Evolutionary conservation across 2,888 invertebrate genomes (phyloP).

Genomic region (Ochlodes sylvanus): DNA sequence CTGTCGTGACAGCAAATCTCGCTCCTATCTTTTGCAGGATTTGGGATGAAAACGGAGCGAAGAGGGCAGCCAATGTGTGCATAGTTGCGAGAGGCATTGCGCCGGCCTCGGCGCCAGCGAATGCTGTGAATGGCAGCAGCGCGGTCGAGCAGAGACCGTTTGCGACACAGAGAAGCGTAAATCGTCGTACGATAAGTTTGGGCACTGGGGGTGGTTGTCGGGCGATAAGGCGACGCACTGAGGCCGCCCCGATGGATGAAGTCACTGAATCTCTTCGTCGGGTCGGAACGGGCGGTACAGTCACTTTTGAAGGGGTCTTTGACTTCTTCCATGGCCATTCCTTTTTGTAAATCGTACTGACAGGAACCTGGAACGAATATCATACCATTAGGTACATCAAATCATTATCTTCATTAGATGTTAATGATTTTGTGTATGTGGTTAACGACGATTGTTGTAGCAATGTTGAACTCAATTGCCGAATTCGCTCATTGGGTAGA

Average conservation of each 20-base stretch:
- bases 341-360: slow-evolving; percentile 74
- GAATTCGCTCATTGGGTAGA: too few species aligned
- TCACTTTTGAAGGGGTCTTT: slow-evolving; percentile 57
- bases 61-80: slow-evolving; percentile 86
- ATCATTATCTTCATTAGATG: too few species aligned
- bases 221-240: slow-evolving; percentile 90
- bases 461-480: too few species aligned
- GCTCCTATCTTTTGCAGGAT: slow-evolving; percentile 75
- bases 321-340: slow-evolving; percentile 80
- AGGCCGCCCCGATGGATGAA: slow-evolving; percentile 91
- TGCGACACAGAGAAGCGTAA: slow-evolving; percentile 83
- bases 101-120: slow-evolving; percentile 83
- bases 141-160: slow-evolving; percentile 88
- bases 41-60: slow-evolving; percentile 77
- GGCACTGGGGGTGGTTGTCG: slow-evolving; percentile 78
- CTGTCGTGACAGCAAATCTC: slow-evolving; percentile 70
- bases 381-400: not conserved
- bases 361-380: slow-evolving; percentile 65
- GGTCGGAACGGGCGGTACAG: slow-evolving; percentile 52
- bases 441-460: too few species aligned
- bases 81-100: slow-evolving; percentile 87
- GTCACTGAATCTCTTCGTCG: slow-evolving; percentile 88
- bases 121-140: slow-evolving; percentile 84
- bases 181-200: slow-evolving; percentile 73
- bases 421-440: too few species aligned